Conservation (phyloP, 2,888 invertebrate species). For the Mesopsocus fuscifrons region DNA sequence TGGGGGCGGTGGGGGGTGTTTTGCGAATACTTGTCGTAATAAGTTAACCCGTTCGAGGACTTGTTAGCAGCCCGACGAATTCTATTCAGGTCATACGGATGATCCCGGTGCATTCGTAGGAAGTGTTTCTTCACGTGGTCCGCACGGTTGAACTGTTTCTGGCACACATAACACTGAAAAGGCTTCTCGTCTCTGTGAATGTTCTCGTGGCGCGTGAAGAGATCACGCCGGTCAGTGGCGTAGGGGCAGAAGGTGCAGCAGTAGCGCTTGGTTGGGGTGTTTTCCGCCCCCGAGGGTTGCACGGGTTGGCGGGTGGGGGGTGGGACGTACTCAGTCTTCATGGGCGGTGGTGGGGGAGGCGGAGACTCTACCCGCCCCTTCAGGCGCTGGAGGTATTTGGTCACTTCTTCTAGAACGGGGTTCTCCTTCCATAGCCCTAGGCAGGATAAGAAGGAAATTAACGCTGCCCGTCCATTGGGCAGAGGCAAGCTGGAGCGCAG, state of each 20-base stretch:
- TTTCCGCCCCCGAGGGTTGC: conserved; percentile 3
- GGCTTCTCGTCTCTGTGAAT: conserved; percentile 88
- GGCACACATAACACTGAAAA: conserved; percentile 81
- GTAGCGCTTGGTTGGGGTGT: conserved; percentile 40
- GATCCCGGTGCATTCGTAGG: conserved; percentile 76
- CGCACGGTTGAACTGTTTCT: conserved; percentile 82
- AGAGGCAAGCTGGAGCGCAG: too few species aligned
- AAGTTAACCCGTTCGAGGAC: conserved; percentile 18
- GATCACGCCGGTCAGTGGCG: conserved; percentile 75
- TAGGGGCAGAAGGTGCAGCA: conserved; percentile 77
- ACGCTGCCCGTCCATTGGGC: too few species aligned
- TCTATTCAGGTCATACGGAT: conserved; percentile 67
- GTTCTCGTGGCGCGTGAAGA: conserved; percentile 82
- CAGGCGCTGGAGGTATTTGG: conserved; percentile 45
- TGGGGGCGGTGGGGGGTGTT: conserved; percentile 12
- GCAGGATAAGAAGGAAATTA: too few species aligned
- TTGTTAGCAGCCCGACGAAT: conserved; percentile 39
- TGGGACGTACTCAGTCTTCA: conserved; percentile 7
- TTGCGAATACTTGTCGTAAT: conserved; percentile 16
- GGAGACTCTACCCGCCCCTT: conserved; percentile 36
- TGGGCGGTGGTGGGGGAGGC: conserved; percentile 12
- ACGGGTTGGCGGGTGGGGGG: neutral
- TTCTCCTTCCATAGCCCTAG: conserved; percentile 46
- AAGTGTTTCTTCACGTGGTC: conserved; percentile 92
- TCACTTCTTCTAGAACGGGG: conserved; percentile 53